These are phyloP conservation scores for Athene cunicularia DNA, from an alignment of 2,113 vertebrate species.

Conservation along the genomic window DNA sequence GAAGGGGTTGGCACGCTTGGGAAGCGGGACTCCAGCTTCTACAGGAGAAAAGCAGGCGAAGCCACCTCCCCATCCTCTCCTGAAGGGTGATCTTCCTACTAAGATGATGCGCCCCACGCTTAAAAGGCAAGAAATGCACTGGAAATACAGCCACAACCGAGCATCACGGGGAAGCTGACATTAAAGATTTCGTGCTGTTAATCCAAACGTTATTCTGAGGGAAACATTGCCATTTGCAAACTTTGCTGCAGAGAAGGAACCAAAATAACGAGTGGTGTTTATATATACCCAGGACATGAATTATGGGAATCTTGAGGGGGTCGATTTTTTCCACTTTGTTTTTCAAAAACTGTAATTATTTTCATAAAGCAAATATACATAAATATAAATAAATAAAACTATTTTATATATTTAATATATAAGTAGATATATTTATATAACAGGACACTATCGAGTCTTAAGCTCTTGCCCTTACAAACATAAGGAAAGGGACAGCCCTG, in stretches of 20 bases:
- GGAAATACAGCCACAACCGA: background rate
- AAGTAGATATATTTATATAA: no score
- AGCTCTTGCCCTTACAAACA: background rate
- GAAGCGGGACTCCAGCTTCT: background rate
- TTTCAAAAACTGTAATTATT: background rate
- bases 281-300: background rate
- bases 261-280: background rate
- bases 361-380: no score
- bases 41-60: background rate
- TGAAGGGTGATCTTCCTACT: no score
- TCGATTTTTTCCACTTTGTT: background rate
- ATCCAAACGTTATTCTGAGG: background rate
- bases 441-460: background rate
- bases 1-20: background rate
- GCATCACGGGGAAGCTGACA: background rate
- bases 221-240: background rate
- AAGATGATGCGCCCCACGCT: fast-evolving
- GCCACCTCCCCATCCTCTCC: background rate
- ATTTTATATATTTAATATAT: no score
- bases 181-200: background rate
- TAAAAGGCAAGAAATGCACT: fast-evolving
- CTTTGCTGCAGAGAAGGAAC: background rate
- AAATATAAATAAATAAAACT: no score
- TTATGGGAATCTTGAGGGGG: background rate
- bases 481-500: background rate